Evolutionary conservation across 37 sponge, comb jelly and placozoan species (phyloP).

Genomic region (Hormiphora californensis): DNA sequence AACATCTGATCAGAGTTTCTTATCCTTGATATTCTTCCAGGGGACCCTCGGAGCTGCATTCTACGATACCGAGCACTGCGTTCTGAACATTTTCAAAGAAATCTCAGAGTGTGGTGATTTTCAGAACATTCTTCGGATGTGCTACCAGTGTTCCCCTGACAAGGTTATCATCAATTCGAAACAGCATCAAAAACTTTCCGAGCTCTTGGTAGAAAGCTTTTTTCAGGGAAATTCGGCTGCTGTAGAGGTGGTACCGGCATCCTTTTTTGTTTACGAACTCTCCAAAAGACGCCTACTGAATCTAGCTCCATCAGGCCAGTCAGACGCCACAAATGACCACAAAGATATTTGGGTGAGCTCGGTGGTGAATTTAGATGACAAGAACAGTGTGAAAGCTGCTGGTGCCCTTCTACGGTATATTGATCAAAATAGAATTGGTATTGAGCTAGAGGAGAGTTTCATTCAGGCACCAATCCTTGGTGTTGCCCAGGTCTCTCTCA

Average conservation of each 20-base stretch:
- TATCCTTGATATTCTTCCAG: not conserved
- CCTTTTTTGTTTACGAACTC: slow-evolving; percentile 12
- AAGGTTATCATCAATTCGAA: slow-evolving; percentile 16
- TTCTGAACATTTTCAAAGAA: slow-evolving; percentile 8
- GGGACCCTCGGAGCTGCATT: slow-evolving; percentile 8
- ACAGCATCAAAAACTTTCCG: not conserved
- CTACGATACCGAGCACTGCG: slow-evolving; percentile 38
- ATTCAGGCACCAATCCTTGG: slow-evolving; percentile 75
- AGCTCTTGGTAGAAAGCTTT: not conserved
- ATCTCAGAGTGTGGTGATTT: not conserved
- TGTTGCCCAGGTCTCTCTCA: slow-evolving; percentile 63
- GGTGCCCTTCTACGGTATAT: slow-evolving; percentile 86
- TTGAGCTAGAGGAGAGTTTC: slow-evolving; percentile 75
- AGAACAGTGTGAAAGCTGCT: slow-evolving; percentile 41
- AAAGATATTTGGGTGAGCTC: slow-evolving; percentile 37
- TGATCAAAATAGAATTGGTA: slow-evolving; percentile 78
- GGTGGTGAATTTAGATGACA: slow-evolving; percentile 20
- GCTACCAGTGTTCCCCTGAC: slow-evolving; percentile 3
- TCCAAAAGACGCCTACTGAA: slow-evolving; percentile 1
- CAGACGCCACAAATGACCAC: not conserved
- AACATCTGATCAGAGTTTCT: not conserved
- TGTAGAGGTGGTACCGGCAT: not conserved
- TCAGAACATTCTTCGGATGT: not conserved
- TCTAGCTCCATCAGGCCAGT: too few species aligned
- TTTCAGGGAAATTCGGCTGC: not conserved